Evolutionary conservation across 2,113 vertebrate genomes (phyloP), one percentile per base, ranked within the genome.

Genomic region (Cyphomyrus plagiostoma): DNA sequence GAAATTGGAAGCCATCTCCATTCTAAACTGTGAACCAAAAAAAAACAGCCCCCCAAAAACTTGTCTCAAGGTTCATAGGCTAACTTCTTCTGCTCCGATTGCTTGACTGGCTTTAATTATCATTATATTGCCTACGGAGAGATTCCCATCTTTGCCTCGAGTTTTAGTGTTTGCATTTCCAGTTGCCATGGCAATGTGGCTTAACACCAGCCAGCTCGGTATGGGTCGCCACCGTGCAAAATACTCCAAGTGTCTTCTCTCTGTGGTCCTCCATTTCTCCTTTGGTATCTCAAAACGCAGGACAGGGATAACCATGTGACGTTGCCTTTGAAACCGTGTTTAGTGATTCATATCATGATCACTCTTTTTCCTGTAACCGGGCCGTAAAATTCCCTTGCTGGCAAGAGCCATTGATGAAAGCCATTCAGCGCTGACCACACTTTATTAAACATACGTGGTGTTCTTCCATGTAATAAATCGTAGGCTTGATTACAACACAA

Each of bases 381-480:
- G 3, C 62, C 53, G 46, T 62, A 56, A 87, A 56, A 56, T 53
- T 46, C 23, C 46, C n/a, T 46, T 82, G 50, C 35, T 48, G 46
- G 84, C 56, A 89, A 45, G 42, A 89, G 23, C 50, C 30, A 52
- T 46, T 58, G 49, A 83, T 50, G 48, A 84, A 89, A 89, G 45
- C 21, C 35, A 58, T 26, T 82, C 35, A 62, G 10, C 21, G 11
- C 19, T 35, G 87, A n/a, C 62, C 15, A 23, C 85, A 53, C 48
- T 87, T 87, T 52, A 87, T 87, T 53, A 35, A 87, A 87, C 85
- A 87, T 87, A 56, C 50, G 30, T 87, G 49, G n/a, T 87, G 48
- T 53, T 53, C 85, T 39, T 53, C 49, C 50, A 53, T 87, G 85
- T 87, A 90, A 90, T 93, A 91, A 93, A 92, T 89, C 93, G 87